Conservation (phyloP, 2,797 vertebrate species). For the Clarias pachynema region DNA sequence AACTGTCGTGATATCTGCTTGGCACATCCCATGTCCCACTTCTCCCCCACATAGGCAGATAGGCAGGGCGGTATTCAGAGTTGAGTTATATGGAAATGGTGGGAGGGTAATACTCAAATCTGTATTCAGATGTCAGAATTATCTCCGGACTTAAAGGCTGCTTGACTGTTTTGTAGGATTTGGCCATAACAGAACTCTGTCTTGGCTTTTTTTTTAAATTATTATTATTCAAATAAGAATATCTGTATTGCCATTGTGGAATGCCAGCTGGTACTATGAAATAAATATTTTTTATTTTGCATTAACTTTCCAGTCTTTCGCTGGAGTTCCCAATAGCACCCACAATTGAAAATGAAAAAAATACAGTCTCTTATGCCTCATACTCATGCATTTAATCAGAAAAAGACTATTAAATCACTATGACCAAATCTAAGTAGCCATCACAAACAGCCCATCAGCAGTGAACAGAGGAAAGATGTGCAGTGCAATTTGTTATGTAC, state of each 20-base stretch:
- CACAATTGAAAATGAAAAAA: too few species aligned
- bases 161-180: neutral
- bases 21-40: conserved; percentile 15
- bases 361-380: neutral
- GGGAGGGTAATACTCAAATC: neutral
- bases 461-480: neutral
- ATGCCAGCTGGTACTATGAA: neutral
- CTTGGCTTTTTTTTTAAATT: neutral
- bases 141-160: neutral
- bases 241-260: neutral
- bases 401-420: neutral
- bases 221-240: neutral
- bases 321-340: neutral
- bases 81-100: neutral
- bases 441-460: neutral
- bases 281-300: neutral
- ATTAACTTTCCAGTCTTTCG: neutral
- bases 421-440: neutral
- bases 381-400: neutral
- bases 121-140: neutral
- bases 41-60: conserved; percentile 8
- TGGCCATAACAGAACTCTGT: neutral
- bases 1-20: conserved; percentile 29
- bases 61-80: conserved; percentile 1
- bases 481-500: too few species aligned